Base-by-base conservation (phyloP, 2,113 vertebrate species). In the Nicator chloris region DNA sequence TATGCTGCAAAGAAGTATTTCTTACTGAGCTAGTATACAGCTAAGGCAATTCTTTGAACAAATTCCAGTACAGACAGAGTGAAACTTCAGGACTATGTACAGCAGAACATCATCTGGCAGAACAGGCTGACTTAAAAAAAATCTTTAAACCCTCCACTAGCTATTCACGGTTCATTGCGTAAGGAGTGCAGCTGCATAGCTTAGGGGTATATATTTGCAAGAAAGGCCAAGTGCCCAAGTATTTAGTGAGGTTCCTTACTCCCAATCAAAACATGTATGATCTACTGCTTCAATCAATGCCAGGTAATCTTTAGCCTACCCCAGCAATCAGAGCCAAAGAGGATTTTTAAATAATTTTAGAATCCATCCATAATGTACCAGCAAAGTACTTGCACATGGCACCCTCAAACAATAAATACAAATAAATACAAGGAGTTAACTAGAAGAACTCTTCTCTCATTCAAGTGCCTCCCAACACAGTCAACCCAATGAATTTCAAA, bases 381-480 rank as follows among this genome's bases (percentile, higher is more conserved):
- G 39, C 10, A 51, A 90, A 89, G 40, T 23, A 69, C 10, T 44
- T 45, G 30, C 24, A 64, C 0, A 0, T 14, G 9, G 9, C 49
- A 86, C 27, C 21, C 40, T 65, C 24, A 78, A 81, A 73, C 37
- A 81, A 44, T 33, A 81, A 73, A 65, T 57, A 72, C 13, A 69
- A 85, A 86, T 39, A 69, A 75, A 56, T 31, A 47, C 10, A 54
- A 61, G 16, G 56, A 65, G 16, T 50, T 85, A 79, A n/a, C 8
- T 54, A 33, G 31, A 7, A 7, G 37, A 91, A 84, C 10, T 39
- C 23, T 63, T 82, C 57, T 72, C 50, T 73, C 14, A 80, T n/a
- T 40, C 40, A 72, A 65, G 9, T 45, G 12, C 15, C 16, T 86
- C 65, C 45, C 37, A 61, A 61, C 54, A 53, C 35, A 76, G 53